Evolutionary conservation across 2,113 vertebrate species (phyloP).

Genomic region (Sialia sialis): DNA sequence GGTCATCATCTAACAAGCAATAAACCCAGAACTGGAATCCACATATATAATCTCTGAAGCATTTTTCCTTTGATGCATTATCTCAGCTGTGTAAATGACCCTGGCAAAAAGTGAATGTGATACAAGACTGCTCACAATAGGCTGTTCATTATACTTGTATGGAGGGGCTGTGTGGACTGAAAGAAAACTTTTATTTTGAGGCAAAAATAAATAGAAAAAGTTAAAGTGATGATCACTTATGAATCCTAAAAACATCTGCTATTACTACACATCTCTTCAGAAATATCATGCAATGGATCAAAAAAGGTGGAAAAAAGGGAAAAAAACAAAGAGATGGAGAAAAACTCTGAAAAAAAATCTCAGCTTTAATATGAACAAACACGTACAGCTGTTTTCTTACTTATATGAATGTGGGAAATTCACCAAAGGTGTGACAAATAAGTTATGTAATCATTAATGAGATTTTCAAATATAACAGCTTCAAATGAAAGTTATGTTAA

Average conservation of each 20-base stretch:
- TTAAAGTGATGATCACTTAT: not conserved
- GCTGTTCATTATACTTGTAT: not conserved
- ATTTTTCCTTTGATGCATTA: not conserved
- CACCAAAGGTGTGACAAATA: not conserved
- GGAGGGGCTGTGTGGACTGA: not conserved
- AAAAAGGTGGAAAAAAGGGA: rapidly evolving
- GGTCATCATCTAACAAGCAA: not conserved
- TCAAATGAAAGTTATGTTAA: not conserved
- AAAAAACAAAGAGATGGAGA: rapidly evolving
- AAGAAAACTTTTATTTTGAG: not conserved
- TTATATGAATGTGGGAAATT: not conserved
- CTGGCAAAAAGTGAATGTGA: not conserved
- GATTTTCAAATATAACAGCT: not conserved
- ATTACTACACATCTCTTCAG: not conserved
- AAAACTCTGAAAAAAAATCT: not conserved
- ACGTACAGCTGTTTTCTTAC: not conserved
- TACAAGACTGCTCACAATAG: not conserved
- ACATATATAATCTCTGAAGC: not conserved
- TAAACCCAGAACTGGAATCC: not conserved
- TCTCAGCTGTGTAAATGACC: not conserved
- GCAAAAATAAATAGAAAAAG: not conserved
- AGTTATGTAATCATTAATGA: not conserved
- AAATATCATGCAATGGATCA: not conserved
- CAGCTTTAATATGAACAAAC: not conserved
- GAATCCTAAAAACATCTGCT: not conserved